Evolutionary conservation across 2,797 vertebrate genomes (phyloP).

Genomic region (Valencia hispanica): DNA sequence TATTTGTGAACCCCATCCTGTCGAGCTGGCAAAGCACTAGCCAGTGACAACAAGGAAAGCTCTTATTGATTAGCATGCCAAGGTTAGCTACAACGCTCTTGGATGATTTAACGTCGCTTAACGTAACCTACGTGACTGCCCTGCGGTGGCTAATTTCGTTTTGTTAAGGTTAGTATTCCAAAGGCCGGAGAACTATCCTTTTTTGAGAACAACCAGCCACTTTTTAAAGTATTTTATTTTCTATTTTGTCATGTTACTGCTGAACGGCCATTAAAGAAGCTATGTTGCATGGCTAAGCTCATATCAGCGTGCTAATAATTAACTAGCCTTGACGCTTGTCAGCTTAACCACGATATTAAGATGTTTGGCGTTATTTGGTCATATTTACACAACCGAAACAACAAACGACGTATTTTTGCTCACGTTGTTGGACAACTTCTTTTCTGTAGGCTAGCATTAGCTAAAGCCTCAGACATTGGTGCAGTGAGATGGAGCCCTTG

Average conservation of each 20-base stretch:
- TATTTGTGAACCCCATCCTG: conserved; percentile 32
- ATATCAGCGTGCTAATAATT: conserved; percentile 60
- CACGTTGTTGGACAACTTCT: conserved; percentile 26
- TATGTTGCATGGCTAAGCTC: conserved; percentile 56
- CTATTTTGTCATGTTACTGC: conserved; percentile 48
- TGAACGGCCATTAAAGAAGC: conserved; percentile 53
- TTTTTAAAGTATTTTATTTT: not conserved
- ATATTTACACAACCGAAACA: not conserved
- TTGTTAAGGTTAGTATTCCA: conserved; percentile 40
- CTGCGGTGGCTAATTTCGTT: conserved; percentile 31
- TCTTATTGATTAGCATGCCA: conserved; percentile 72
- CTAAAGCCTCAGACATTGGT: conserved; percentile 39
- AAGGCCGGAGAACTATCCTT: not conserved
- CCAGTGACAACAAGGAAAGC: conserved; percentile 59
- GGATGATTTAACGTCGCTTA: conserved; percentile 66
- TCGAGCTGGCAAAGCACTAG: conserved; percentile 55
- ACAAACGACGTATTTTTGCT: conserved; percentile 3
- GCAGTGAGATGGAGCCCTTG: conserved; percentile 44
- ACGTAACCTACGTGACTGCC: conserved; percentile 61
- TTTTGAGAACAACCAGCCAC: not conserved
- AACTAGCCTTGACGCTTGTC: conserved; percentile 33
- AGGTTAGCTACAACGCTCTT: conserved; percentile 68
- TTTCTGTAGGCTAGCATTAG: conserved; percentile 39
- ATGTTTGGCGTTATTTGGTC: not conserved
- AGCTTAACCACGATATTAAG: not conserved